A percentile compares a stretch with the other conserved stretches of the same genome.
Evolutionary conservation across 2,888 invertebrate genomes (phyloP).

Genomic region (Aphidius colemani): DNA sequence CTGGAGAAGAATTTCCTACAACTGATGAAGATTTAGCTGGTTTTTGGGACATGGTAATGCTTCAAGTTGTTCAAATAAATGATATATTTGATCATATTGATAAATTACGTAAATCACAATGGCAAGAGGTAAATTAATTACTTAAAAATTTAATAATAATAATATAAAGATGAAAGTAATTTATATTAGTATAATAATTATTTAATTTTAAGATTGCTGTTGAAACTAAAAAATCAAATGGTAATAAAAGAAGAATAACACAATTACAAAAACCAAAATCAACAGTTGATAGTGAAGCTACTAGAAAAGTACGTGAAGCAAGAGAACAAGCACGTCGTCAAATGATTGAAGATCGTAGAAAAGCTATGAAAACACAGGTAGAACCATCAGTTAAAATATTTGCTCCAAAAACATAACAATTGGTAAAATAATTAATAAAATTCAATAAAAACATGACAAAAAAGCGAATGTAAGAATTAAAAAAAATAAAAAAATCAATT

Average conservation of each 20-base stretch:
- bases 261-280: conserved; percentile 48
- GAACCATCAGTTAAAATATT: conserved; percentile 51
- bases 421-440: conserved; percentile 31
- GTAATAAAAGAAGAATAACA: conserved; percentile 47
- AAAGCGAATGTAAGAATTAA: not conserved
- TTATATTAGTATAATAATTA: not conserved
- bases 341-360: conserved; percentile 77
- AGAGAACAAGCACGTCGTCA: conserved; percentile 73
- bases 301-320: conserved; percentile 66
- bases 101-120: conserved; percentile 67
- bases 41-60: conserved; percentile 97
- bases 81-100: conserved; percentile 75
- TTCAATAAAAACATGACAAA: conserved; percentile 22
- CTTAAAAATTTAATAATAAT: not conserved
- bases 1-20: conserved; percentile 84
- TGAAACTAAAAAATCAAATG: conserved; percentile 22
- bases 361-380: conserved; percentile 59
- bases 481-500: not conserved
- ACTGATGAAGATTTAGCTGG: conserved; percentile 90
- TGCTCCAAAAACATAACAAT: conserved; percentile 56
- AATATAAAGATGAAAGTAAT: not conserved
- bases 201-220: not conserved
- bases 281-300: conserved; percentile 58
- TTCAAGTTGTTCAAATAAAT: conserved; percentile 88
- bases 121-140: conserved; percentile 65